Evolutionary conservation across 2,888 invertebrate genomes (phyloP).

Genomic region (Linnaemya tessellans): DNA sequence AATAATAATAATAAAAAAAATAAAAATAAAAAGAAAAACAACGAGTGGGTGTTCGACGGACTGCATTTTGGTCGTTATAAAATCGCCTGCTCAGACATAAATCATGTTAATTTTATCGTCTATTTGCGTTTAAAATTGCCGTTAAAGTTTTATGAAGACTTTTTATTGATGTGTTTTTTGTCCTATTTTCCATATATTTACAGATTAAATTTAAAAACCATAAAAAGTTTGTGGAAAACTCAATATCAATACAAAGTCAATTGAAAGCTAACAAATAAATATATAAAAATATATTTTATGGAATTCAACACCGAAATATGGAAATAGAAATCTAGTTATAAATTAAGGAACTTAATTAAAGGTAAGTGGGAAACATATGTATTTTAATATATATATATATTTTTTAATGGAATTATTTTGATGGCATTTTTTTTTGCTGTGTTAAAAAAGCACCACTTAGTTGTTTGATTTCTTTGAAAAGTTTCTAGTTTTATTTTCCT

Average conservation of each 20-base stretch:
- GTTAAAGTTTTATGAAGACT: conserved; percentile 5
- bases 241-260: conserved; percentile 73
- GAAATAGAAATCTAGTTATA: not conserved
- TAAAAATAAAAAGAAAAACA: not conserved
- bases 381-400: too few relatives aligned
- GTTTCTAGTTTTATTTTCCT: not conserved
- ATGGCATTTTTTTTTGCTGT: too few relatives aligned
- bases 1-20: not conserved
- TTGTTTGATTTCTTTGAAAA: conserved; percentile 6
- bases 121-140: not conserved
- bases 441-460: not conserved
- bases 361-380: conserved; percentile 43
- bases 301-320: not conserved
- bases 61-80: not conserved
- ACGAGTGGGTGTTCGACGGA: not conserved
- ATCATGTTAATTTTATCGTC: conserved; percentile 25
- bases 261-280: conserved; percentile 61
- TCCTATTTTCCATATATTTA: conserved; percentile 66
- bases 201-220: conserved; percentile 74
- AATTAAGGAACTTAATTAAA: conserved; percentile 32
- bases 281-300: conserved; percentile 9
- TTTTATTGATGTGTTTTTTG: conserved; percentile 41
- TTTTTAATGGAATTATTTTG: too few relatives aligned
- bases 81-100: not conserved
- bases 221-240: conserved; percentile 73